Conservation (phyloP, 1,140 invertebrate species). For the Harlomillsia oculata region DNA sequence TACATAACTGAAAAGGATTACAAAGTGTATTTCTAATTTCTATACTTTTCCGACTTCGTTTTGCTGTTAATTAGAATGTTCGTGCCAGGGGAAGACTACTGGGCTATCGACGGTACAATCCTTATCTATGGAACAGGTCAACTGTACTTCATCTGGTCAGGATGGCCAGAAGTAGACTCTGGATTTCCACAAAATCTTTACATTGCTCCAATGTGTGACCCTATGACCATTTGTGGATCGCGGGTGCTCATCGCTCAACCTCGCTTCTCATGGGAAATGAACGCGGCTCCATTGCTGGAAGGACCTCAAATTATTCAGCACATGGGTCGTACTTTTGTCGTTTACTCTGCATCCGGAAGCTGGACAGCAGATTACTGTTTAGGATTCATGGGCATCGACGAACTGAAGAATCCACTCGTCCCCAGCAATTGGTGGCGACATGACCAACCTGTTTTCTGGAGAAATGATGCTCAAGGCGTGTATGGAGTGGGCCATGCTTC, state of each 20-base stretch:
- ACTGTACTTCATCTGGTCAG: conserved; percentile 31
- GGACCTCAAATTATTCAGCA: conserved; percentile 28
- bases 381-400: conserved; percentile 32
- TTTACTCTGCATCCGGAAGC: conserved; percentile 29
- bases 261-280: conserved; percentile 13
- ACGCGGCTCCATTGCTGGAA: conserved; percentile 18
- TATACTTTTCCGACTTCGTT: neutral
- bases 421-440: conserved; percentile 30
- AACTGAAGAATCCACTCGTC: conserved; percentile 23
- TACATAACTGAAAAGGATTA: neutral
- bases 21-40: neutral
- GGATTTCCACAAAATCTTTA: conserved; percentile 33
- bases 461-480: conserved; percentile 26
- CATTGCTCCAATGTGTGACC: conserved; percentile 29
- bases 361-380: conserved; percentile 32
- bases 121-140: conserved; percentile 27
- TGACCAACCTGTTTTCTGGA: conserved; percentile 28
- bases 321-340: conserved; percentile 20
- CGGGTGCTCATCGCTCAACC: conserved; percentile 16
- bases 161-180: conserved; percentile 25
- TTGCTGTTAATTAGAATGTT: conserved; percentile 7
- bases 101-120: conserved; percentile 31
- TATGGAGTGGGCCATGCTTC: conserved; percentile 30
- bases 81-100: conserved; percentile 24
- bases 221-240: conserved; percentile 15